phyloP scores from a whole-genome alignment of 2,113 vertebrate genomes.

The Spizaetus ornatus region DNA sequence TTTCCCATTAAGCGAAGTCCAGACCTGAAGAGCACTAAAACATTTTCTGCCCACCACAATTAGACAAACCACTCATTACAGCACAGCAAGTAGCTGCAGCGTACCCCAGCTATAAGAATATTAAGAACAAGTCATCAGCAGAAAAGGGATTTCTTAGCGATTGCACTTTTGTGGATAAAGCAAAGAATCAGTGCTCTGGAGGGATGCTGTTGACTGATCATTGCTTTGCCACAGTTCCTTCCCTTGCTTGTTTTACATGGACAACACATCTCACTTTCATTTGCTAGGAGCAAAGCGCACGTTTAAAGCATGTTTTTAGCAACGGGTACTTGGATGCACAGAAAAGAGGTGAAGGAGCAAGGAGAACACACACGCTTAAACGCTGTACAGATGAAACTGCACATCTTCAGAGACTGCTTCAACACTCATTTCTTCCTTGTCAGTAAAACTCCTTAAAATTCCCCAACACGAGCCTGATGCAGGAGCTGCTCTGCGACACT shows the following conservation, averaged over 20 bases:
- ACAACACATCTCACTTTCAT: background rate
- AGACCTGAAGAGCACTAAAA: background rate
- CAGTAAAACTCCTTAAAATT: background rate
- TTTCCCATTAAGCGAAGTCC: background rate
- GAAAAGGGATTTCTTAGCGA: background rate
- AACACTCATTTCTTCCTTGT: background rate
- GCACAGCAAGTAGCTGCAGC: background rate
- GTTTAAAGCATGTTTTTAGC: background rate
- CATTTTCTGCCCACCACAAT: background rate
- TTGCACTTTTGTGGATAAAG: background rate
- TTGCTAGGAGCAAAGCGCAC: background rate
- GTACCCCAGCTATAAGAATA: background rate
- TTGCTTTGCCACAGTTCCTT: background rate
- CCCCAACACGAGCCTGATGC: background rate
- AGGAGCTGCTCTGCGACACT: background rate
- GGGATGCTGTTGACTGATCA: background rate
- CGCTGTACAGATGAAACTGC: background rate
- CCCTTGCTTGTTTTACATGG: background rate
- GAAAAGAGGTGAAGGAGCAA: background rate
- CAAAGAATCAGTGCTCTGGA: background rate
- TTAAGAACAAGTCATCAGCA: background rate
- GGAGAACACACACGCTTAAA: background rate
- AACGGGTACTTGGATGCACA: accelerated
- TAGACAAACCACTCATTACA: background rate
- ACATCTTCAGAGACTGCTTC: background rate